Base-by-base conservation (phyloP, 2,113 vertebrate species). In the Syrrhaptes paradoxus region DNA sequence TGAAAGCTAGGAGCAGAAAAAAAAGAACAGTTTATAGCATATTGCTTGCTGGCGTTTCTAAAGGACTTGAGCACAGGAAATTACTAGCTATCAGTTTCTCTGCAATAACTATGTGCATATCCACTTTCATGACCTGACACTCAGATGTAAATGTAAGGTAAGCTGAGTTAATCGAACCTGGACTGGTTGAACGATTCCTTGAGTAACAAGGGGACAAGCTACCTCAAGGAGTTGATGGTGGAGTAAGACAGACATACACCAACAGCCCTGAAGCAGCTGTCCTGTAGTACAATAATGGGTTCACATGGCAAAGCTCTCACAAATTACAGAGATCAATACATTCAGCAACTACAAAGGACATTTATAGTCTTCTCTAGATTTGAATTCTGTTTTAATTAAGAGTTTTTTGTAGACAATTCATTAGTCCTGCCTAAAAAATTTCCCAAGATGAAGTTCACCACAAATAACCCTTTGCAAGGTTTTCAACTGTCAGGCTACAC, bases 21-120 rank as follows among this genome's bases (percentile, higher is more conserved):
- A 75, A 57, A 62, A 63, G 1, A 22, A 22, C 28, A 13, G 11
- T 38, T 89, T 61, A 58, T 8, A 54, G 54, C 21, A 24, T 12
- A 68, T 51, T 57, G 77, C 21, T 73, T 86, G 59, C 68, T 54
- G 63, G 31, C 59, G 66, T 84, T 95, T 84, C 83, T 66, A 66
- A 84, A 86, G 75, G 59, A 70, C 36, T 62, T 36, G 31, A 94
- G 55, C 63, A 77, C 46, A 77, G 89, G 80, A 94, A 92, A 96
- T 87, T 46, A 62, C 81, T n/a, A 77, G 68, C 5, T 77, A 90
- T 10, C 72, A 77, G 36, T 74, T 90, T 70, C 55, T 75, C 68
- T 67, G 51, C 80, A 81, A 36, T 62, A 89, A 86, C 80, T 46
- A 45, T 68, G 62, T 46, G 70, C 80, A 46, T 20, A 84, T 61